Conservation (phyloP, 2,888 invertebrate species). For the Melanargia galathea region DNA sequence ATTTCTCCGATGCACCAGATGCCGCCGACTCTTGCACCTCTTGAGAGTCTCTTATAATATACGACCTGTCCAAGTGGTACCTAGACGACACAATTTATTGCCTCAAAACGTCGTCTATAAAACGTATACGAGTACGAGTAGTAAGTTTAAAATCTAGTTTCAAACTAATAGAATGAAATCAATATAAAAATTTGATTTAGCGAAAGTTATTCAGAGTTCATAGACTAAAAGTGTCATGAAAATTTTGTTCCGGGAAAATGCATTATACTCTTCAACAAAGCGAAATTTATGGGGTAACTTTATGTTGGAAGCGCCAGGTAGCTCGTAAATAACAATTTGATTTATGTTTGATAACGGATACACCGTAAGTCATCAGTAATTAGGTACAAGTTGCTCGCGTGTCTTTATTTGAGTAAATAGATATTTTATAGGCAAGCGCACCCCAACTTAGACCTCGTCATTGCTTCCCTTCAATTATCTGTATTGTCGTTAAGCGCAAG, state of each 20-base stretch:
- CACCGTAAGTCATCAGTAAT: slow-evolving; percentile 27
- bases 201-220: slow-evolving; percentile 24
- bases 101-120: neutral
- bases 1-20: too few relatives aligned
- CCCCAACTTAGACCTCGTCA: too few relatives aligned
- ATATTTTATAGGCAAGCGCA: too few relatives aligned
- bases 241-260: slow-evolving; percentile 32
- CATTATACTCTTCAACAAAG: slow-evolving; percentile 36
- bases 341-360: slow-evolving; percentile 30
- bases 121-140: neutral
- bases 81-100: neutral
- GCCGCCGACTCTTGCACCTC: too few relatives aligned
- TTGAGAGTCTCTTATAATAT: too few relatives aligned
- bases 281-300: slow-evolving; percentile 34
- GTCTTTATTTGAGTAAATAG: neutral
- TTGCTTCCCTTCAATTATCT: too few relatives aligned
- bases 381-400: neutral
- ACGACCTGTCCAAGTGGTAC: too few relatives aligned
- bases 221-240: slow-evolving; percentile 32
- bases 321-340: slow-evolving; percentile 32
- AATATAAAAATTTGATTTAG: slow-evolving; percentile 20
- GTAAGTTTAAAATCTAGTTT: too few relatives aligned
- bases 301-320: slow-evolving; percentile 27
- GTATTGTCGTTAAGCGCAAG: too few relatives aligned
- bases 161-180: neutral